Evolutionary conservation across 2,113 vertebrate genomes (phyloP), one percentile per base, ranked within the genome.

Genomic region (Eudorcas thomsonii): DNA sequence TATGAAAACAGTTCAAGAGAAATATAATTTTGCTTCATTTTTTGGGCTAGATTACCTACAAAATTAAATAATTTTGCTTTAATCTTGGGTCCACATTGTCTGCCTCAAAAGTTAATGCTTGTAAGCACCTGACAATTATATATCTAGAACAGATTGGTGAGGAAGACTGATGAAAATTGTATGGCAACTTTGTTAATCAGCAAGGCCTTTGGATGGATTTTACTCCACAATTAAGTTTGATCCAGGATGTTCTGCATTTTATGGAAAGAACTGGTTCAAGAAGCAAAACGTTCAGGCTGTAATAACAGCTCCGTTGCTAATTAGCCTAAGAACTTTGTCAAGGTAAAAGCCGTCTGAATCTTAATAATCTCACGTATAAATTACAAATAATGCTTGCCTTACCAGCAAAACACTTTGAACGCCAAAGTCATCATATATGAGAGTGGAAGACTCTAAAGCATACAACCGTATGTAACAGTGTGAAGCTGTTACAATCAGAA

Each of bases 321-420:
- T 97, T 97, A 98, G 90, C 50, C 62, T 88, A 88, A 96, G 67
- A 96, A 95, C 43, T 94, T 57, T 5, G 48, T 95, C 84, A 90
- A 96, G 80, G 90, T 95, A 95, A 97, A 95, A 95, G 23, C 77
- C 59, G 17, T 83, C 33, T 95, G 78, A 97, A 95, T 97, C 67
- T 91, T 97, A 94, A 98, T 97, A 89, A 97, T 26, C 17, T 86
- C 82, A 80, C 50, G 54, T 91, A 82, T 92, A 97, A 95, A 78
- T 96, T 96, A 89, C 45, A 91, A 96, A 93, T 67, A 77, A 89
- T 78, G 55, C 50, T 85, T 96, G 15, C 87, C 11, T 96, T 95
- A 54, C 36, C 28, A 83, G 64, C 28, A 89, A 83, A 88, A 71
- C 21, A 60, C 60, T 93, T 71, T 85, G 55, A 19, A 82, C 91